Percentiles rank a stretch among this genome's conserved stretches.
These are phyloP conservation scores for Scaptomyza pallida DNA, from an alignment of 1,140 invertebrate genomes.

Conservation along the genomic window DNA sequence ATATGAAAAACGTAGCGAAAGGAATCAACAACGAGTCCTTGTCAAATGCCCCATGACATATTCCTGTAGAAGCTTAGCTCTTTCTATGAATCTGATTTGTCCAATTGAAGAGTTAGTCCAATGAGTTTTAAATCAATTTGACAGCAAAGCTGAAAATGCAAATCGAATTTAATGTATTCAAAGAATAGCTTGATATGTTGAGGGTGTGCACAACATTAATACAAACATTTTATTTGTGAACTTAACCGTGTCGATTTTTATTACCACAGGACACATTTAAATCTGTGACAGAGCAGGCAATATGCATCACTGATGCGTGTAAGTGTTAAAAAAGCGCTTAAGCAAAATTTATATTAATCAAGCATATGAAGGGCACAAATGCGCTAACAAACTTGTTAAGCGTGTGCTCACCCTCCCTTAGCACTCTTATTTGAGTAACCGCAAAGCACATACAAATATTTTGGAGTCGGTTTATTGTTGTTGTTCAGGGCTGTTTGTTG, in stretches of 20 bases:
- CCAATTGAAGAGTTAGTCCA: constrained; percentile 8
- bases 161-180: constrained; percentile 80
- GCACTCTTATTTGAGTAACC: constrained; percentile 14
- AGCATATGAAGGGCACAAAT: constrained; percentile 19
- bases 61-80: constrained; percentile 2
- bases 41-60: constrained; percentile 35
- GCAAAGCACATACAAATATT: constrained; percentile 45
- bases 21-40: constrained; percentile 28
- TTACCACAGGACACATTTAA: constrained; percentile 78
- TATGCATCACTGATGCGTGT: constrained; percentile 62
- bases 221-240: neutral
- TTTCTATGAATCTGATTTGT: constrained; percentile 11
- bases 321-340: constrained; percentile 80
- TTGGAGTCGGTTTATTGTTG: neutral
- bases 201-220: constrained; percentile 38
- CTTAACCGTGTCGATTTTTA: neutral
- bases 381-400: constrained; percentile 2
- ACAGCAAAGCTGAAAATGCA: constrained; percentile 52
- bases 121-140: constrained; percentile 56
- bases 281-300: constrained; percentile 41
- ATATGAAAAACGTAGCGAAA: constrained; percentile 35
- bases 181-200: constrained; percentile 35
- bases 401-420: neutral
- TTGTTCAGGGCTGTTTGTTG: constrained; percentile 16
- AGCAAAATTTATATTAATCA: constrained; percentile 67